phyloP scores from a whole-genome alignment of 2,888 invertebrate species.

The Xylota segnis region DNA sequence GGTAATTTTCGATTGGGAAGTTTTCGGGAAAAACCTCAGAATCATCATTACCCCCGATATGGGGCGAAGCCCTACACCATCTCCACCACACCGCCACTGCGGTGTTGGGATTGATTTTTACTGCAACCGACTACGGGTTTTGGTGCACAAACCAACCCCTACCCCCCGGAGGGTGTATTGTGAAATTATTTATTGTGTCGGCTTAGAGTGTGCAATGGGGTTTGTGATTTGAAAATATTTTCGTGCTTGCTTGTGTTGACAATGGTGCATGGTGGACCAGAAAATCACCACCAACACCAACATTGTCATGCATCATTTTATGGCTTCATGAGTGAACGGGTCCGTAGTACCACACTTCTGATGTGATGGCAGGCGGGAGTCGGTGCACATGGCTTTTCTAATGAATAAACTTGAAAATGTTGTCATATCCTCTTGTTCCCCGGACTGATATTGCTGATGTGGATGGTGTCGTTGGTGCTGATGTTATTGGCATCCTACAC shows the following conservation, averaged over 20 bases:
- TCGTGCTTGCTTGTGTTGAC: constrained; percentile 33
- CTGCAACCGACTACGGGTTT: constrained; percentile 54
- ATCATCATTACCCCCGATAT: constrained; percentile 48
- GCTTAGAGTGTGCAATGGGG: not conserved
- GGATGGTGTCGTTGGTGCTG: not conserved
- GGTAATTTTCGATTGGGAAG: constrained; percentile 54
- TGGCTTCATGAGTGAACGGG: constrained; percentile 6
- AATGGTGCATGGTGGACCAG: constrained; percentile 27
- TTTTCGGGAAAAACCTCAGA: constrained; percentile 61
- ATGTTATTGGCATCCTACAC: constrained; percentile 14
- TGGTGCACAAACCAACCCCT: constrained; percentile 2
- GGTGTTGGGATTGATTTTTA: constrained; percentile 50
- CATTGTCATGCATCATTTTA: constrained; percentile 38
- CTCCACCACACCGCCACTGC: constrained; percentile 17
- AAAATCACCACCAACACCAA: constrained; percentile 42
- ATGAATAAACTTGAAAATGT: constrained; percentile 67
- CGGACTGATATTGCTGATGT: constrained; percentile 7
- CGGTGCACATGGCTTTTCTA: constrained; percentile 12
- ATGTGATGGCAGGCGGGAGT: not conserved
- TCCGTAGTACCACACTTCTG: not conserved
- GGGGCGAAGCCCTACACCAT: not conserved
- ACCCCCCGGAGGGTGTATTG: constrained; percentile 9
- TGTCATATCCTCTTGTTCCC: constrained; percentile 33
- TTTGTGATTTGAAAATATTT: constrained; percentile 59
- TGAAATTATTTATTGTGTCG: constrained; percentile 59